Evolutionary conservation across 1,140 invertebrate species (phyloP), one percentile per base, ranked within the genome.

Genomic region (Eumaeus atala): DNA sequence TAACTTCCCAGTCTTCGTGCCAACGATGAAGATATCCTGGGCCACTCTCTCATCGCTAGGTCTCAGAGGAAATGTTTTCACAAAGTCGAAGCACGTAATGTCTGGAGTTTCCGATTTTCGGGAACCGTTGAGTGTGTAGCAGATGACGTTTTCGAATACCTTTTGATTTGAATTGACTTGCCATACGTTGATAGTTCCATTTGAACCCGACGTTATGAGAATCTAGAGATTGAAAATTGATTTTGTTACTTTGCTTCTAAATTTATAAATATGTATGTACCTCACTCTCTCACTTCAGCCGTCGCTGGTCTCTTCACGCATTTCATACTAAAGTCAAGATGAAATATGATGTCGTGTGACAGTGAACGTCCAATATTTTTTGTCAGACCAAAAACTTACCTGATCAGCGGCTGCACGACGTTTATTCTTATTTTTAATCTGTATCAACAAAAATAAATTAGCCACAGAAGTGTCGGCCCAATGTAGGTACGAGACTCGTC

Each of bases 31-130:
- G 0, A 77, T 51, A 12, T 80, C 77, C 42, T 74, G 66, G 0
- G 64, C 49, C 1, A 62, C 34, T 28, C 75, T 78, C 11, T 83
- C 69, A 1, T 70, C 66, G 12, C 56, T 57, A 8, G 74, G 66
- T 2, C 72, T 55, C 0, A 77, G 40, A 0, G 77, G 70, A 54
- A 62, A 74, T 3, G 56, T 64, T 59, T 69, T 82, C 9, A 80
- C 67, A 36, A 80, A 85, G 42, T 85, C 79, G 10, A 85, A 78
- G 48, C 82, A 83, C 0, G 59, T 82, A 9, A 83, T 74, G 17
- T 82, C 72, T 0, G 67, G 64, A 0, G 59, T 36, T 0, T 52
- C 48, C 36, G 66, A 47, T 7, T 74, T 75, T 7, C 59, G 64
- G 0, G 72, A 61, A 0, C 66, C 69, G 35, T 78, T 76, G 3